Base-by-base conservation (phyloP, 37 sponge, comb jelly and placozoan species). In the Hexactinellida sp. region DNA sequence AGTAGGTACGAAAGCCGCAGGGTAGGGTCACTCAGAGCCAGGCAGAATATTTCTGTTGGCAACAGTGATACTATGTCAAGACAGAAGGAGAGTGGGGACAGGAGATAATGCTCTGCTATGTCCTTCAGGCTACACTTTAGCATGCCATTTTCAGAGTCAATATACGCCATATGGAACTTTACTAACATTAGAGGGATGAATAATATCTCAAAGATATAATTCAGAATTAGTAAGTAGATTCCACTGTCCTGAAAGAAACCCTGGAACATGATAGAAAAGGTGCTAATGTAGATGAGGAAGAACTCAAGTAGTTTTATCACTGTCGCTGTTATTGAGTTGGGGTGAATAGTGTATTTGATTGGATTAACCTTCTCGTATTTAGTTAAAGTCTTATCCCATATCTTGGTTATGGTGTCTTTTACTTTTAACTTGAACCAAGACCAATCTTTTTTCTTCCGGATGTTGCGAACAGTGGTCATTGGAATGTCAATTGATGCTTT, bases 201-300 rank as follows among this genome's bases (percentile, higher is more conserved):
- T 55, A 88, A 92, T 1, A 54, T 52, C 38, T 93, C 93, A 87
- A 90, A 89, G 37, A 82, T 37, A 71, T 87, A 90, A 54, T 93
- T 93, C 36, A 89, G 34, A 24, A 39, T 36, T 83, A 82, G 89
- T 21, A 93, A 89, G 16, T 47, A 37, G 0, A 85, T 19, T 0
- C 16, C 38, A 19, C 82, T 82, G 36, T 86, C 86, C 54, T 90
- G 89, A 63, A 93, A 93, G 85, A 38, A 24, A 39, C 85, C 89
- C 88, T 92, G 93, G 83, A 90, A 92, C 39, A 55, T 88, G 86
- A 90, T 55, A 1, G 89, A 86, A 83, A 92, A 87, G 54, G 84
- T 82, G 82, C 93, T 92, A 34, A 87, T 37, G 54, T 84, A 92
- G 0, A 90, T 83, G 54, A 90, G 37, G 23, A 90, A 41, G 82